Conservation (phyloP, 2,113 vertebrate genomes). For the Pelmatolapia mariae region DNA sequence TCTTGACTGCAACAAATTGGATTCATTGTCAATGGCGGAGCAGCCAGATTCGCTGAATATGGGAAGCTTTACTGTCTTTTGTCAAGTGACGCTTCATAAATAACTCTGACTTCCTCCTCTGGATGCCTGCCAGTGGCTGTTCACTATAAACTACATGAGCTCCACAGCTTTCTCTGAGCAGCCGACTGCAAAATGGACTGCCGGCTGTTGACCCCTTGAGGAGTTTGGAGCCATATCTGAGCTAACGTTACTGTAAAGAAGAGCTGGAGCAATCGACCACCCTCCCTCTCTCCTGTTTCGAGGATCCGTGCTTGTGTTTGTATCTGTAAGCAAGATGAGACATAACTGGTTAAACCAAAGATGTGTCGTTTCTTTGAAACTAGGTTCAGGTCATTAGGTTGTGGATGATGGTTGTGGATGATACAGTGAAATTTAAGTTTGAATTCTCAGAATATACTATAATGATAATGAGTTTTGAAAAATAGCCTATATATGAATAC, state of each 20-base stretch:
- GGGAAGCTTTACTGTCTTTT: conserved; percentile 47
- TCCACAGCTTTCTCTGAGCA: conserved; percentile 1
- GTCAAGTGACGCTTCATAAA: conserved; percentile 54
- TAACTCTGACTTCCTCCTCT: conserved; percentile 50
- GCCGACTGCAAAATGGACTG: conserved; percentile 65
- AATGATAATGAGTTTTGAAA: background rate
- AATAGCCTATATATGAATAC: background rate
- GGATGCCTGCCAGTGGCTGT: conserved; percentile 40
- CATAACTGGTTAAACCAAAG: background rate
- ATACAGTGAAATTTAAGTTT: background rate
- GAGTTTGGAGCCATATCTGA: conserved; percentile 64
- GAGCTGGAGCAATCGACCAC: background rate
- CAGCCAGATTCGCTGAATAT: conserved; percentile 12
- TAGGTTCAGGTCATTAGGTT: background rate
- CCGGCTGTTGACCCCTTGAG: conserved; percentile 68
- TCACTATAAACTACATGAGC: conserved; percentile 11
- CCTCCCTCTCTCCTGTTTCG: background rate
- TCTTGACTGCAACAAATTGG: conserved; percentile 7
- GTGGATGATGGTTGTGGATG: background rate
- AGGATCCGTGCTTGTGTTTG: background rate
- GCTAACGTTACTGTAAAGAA: conserved; percentile 69
- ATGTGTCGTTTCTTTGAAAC: background rate
- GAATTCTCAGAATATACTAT: background rate
- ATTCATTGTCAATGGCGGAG: background rate
- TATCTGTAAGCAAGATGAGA: background rate